Evolutionary conservation across 2,888 invertebrate species (phyloP).

Genomic region (Pristionchus arcanus): DNA sequence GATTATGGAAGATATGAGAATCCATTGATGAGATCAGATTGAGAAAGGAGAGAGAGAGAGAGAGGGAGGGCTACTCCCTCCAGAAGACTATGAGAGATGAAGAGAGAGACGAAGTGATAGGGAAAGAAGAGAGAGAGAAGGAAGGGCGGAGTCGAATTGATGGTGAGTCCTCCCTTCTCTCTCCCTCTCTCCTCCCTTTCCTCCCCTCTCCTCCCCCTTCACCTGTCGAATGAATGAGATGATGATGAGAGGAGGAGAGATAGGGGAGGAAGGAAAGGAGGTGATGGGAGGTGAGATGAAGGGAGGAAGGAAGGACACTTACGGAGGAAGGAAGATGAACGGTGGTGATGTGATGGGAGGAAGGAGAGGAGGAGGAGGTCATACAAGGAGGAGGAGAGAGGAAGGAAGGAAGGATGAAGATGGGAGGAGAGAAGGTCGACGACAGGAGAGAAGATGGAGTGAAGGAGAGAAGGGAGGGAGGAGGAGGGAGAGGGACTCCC

Average conservation of each 20-base stretch:
- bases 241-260: constrained; percentile 2
- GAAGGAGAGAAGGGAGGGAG: not conserved
- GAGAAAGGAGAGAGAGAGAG: constrained; percentile 17
- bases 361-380: constrained; percentile 11
- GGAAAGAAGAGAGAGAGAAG: not conserved
- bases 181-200: not conserved
- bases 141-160: constrained; percentile 30
- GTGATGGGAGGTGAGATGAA: not conserved
- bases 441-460: constrained; percentile 45
- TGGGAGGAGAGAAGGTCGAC: constrained; percentile 40
- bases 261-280: not conserved
- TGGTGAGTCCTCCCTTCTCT: not conserved
- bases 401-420: constrained; percentile 28
- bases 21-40: constrained; percentile 66
- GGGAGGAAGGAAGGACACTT: constrained; percentile 16
- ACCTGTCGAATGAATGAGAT: constrained; percentile 41
- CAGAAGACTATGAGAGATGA: constrained; percentile 19
- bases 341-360: constrained; percentile 48
- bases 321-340: constrained; percentile 40
- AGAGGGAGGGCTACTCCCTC: not conserved
- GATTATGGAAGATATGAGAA: constrained; percentile 75
- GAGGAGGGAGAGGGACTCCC: constrained; percentile 33
- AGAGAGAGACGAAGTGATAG: constrained; percentile 23
- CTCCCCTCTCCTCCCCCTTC: not conserved
- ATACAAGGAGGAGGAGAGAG: constrained; percentile 23